These are phyloP conservation scores for Carpatolechia fugitivella DNA, from an alignment of 2,888 invertebrate genomes.

Conservation along the genomic window DNA sequence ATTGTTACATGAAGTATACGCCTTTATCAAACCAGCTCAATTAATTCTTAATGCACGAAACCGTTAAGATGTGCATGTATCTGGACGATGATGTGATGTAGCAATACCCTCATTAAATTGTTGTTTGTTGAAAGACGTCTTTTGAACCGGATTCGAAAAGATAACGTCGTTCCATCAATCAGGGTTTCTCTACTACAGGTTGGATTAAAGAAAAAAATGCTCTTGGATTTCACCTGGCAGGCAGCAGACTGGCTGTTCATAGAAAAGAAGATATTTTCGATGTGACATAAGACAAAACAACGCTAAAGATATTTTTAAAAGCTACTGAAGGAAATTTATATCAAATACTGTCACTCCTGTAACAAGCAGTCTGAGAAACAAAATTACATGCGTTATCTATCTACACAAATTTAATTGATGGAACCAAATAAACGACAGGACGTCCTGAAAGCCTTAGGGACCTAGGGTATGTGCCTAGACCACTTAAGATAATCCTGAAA, in stretches of 20 bases:
- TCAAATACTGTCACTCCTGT: too few relatives aligned
- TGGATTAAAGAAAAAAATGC: neutral
- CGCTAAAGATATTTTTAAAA: too few relatives aligned
- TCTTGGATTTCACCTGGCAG: neutral
- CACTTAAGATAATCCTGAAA: neutral
- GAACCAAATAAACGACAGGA: neutral
- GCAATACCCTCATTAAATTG: conserved; percentile 8
- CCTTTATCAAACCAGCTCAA: neutral
- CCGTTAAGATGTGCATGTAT: conserved; percentile 2
- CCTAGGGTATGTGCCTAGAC: neutral
- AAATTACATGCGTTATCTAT: too few relatives aligned
- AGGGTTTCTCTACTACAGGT: conserved; percentile 5
- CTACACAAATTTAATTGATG: neutral
- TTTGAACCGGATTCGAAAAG: conserved; percentile 3
- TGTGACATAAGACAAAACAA: too few relatives aligned
- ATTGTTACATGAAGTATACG: neutral
- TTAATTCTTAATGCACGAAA: conserved; percentile 4
- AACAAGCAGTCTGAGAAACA: neutral
- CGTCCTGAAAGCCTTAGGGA: neutral
- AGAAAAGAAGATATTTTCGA: neutral
- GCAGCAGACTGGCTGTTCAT: neutral
- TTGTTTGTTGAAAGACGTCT: neutral
- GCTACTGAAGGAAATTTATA: too few relatives aligned
- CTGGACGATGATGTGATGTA: conserved; percentile 2
- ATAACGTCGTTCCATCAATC: conserved; percentile 9